Conservation (phyloP, 2,113 vertebrate species). For the Etia nguti region DNA sequence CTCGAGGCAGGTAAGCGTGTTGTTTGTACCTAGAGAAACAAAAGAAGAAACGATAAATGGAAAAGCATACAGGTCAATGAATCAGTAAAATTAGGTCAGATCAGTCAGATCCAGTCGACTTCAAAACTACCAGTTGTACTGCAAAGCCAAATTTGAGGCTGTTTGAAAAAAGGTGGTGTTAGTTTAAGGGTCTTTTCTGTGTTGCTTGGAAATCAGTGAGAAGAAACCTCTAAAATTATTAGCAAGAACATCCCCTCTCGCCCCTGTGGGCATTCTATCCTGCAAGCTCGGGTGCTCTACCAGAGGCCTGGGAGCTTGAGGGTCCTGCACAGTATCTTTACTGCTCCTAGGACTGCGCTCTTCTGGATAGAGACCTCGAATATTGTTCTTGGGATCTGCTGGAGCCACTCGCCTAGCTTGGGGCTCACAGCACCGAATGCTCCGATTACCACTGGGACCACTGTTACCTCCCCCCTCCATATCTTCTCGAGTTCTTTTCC, state of each 20-base stretch:
- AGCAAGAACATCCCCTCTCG: background rate
- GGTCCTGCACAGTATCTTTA: background rate
- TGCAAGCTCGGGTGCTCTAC: background rate
- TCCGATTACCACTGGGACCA: background rate
- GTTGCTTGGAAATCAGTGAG: background rate
- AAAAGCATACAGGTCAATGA: background rate
- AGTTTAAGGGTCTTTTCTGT: background rate
- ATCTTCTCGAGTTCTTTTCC: background rate
- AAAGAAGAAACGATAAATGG: background rate
- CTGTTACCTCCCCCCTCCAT: background rate
- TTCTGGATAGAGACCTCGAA: background rate
- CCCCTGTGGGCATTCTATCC: background rate
- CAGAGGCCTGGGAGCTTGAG: background rate
- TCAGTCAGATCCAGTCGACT: background rate
- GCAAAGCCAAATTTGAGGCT: background rate
- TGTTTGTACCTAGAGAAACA: conserved; percentile 82
- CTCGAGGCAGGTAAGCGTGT: conserved; percentile 87
- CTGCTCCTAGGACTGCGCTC: background rate
- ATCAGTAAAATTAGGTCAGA: background rate
- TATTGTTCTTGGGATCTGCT: background rate
- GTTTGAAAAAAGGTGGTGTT: background rate
- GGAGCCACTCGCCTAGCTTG: background rate
- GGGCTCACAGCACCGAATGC: background rate
- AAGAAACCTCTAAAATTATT: background rate
- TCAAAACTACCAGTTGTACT: background rate